Evolutionary conservation across 35 echinoderm and acorn worm genomes (phyloP).

Genomic region (Heliocidaris tuberculata): DNA sequence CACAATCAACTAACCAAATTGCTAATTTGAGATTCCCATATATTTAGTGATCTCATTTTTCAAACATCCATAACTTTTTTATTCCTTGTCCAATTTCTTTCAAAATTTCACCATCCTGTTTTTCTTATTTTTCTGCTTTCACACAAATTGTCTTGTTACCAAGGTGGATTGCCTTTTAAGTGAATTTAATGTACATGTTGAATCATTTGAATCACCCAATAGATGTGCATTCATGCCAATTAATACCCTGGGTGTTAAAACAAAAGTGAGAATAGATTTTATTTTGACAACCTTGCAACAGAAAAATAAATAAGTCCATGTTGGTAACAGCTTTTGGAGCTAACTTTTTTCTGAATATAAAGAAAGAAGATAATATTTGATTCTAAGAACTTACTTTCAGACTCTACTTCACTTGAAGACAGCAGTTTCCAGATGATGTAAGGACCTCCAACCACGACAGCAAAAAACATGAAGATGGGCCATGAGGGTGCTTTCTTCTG

Average conservation of each 20-base stretch:
- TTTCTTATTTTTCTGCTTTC: no score
- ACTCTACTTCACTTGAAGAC: slow-evolving; percentile 63
- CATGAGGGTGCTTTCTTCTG: slow-evolving; percentile 67
- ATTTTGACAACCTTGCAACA: background rate
- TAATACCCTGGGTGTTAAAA: background rate
- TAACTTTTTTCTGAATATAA: background rate
- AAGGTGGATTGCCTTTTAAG: no score
- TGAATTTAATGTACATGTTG: no score
- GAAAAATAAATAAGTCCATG: background rate
- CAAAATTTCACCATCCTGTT: no score
- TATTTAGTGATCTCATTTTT: no score
- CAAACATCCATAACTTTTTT: no score
- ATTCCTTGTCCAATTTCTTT: no score
- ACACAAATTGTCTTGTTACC: no score
- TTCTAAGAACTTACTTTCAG: background rate
- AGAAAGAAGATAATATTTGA: background rate
- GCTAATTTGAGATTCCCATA: no score
- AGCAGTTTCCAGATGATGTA: slow-evolving; percentile 96
- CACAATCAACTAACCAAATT: no score
- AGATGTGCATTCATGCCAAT: background rate
- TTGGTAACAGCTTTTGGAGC: background rate
- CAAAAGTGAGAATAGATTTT: background rate
- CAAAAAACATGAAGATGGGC: slow-evolving; percentile 98
- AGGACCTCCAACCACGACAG: slow-evolving; percentile 89
- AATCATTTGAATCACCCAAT: background rate